Evolutionary conservation across 2,888 invertebrate species (phyloP), one percentile per base, ranked within the genome.

Genomic region (Sabellastarte sp.): DNA sequence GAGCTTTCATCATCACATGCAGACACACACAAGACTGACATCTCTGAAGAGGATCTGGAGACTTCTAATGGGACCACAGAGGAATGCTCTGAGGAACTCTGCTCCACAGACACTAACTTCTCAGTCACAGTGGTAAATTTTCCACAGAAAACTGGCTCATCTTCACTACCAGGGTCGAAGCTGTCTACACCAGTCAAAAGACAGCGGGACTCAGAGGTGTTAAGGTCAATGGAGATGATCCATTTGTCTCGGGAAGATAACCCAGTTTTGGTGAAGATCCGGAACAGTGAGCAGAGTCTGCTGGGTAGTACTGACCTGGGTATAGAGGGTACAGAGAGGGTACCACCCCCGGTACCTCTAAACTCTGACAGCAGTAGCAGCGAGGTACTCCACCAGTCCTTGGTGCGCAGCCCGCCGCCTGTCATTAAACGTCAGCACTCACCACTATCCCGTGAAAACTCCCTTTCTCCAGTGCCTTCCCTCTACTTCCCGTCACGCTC

Each of bases 191-290:
- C 53, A 10, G 20, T 41, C 41, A 53, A 53, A 26, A 53, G 28
- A 26, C 53, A 24, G 28, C 10, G 26, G 5, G 53, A 53, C 5
- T 10, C 10, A 5, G 53, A 53, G 24, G 28, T 53, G 10, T 26
- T 53, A 5, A 10, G 10, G 10, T 53, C 53, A 10, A 53, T 53
- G 28, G 53, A 53, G 26, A 53, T n/a, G 53, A 53, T 53, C 20
- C 53, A 53, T 53, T n/a, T 53, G 10, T 53, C 53, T 5, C 20
- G 53, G 26, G 53, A 53, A 26, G 53, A 53, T 26, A 53, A 53
- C 26, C 53, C 53, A 41, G 41, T 20, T 41, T 10, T 41, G 10
- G 10, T 15, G 41, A 41, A 41, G 41, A 10, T 41, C 20, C 41
- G 41, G 20, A 41, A 41, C 20, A 41, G 20, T 41, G 41, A 41